phyloP scores from a whole-genome alignment of 2,113 vertebrate genomes.

The Notothenia rossii region DNA sequence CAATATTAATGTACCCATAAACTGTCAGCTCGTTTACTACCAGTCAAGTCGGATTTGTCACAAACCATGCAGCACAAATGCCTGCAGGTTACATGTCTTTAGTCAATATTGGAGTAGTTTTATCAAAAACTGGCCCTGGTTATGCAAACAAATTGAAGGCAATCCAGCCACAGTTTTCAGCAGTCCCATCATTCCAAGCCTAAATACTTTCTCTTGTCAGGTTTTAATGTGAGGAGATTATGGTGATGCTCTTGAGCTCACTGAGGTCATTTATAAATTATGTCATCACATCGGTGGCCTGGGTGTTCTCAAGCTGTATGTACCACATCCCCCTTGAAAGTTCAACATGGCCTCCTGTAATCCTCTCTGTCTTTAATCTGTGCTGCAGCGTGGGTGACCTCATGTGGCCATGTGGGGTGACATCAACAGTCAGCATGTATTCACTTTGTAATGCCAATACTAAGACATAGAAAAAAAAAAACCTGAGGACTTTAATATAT shows the following conservation, averaged over 20 bases:
- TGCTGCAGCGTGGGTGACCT: slow-evolving; percentile 60
- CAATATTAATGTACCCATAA: slow-evolving; percentile 13
- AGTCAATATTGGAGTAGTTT: neutral
- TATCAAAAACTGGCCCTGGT: neutral
- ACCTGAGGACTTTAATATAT: neutral
- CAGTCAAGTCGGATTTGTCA: neutral
- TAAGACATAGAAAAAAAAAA: neutral
- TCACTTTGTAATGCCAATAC: neutral
- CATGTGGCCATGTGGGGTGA: slow-evolving; percentile 55
- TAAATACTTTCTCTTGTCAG: slow-evolving; percentile 19
- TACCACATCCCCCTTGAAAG: slow-evolving; percentile 68
- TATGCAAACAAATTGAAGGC: neutral
- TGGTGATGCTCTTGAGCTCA: slow-evolving; percentile 62
- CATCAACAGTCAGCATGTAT: neutral
- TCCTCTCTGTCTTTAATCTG: slow-evolving; percentile 50
- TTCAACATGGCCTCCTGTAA: slow-evolving; percentile 82
- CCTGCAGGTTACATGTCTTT: too few species aligned
- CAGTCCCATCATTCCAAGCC: slow-evolving; percentile 5
- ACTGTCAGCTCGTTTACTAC: neutral
- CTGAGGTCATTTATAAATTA: slow-evolving; percentile 72
- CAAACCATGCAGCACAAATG: neutral
- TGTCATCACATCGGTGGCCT: slow-evolving; percentile 69
- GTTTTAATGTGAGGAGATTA: slow-evolving; percentile 54
- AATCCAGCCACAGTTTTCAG: slow-evolving; percentile 4
- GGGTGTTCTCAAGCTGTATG: slow-evolving; percentile 51